phyloP scores from a whole-genome alignment of 2,113 vertebrate species.

The Megaptera novaeangliae region DNA sequence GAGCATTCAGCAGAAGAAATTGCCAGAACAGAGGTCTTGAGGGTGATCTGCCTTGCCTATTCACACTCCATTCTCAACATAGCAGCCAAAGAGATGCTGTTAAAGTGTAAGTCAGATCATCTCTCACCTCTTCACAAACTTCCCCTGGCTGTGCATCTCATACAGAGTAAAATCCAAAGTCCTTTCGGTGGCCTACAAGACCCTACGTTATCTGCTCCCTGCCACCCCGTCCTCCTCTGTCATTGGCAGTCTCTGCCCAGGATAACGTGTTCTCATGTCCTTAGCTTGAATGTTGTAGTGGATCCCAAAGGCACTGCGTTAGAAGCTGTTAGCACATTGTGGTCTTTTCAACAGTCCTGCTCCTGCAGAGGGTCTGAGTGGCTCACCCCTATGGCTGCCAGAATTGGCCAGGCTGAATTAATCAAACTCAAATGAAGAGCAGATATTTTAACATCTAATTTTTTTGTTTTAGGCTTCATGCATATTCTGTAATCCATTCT shows the following conservation, averaged over 20 bases:
- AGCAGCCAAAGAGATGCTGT: background rate
- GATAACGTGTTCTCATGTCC: background rate
- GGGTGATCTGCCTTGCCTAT: background rate
- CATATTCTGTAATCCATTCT: background rate
- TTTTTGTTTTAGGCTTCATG: background rate
- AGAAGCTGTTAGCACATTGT: too few relatives aligned
- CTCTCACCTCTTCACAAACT: background rate
- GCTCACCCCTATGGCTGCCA: background rate
- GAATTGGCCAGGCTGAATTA: background rate
- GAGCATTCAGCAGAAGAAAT: background rate
- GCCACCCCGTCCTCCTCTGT: too few relatives aligned
- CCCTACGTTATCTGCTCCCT: fast-evolving
- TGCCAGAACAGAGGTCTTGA: too few relatives aligned
- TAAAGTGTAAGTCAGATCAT: too few relatives aligned
- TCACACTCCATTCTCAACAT: background rate
- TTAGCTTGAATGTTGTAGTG: background rate
- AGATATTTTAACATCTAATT: background rate
- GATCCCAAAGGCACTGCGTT: background rate
- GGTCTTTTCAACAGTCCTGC: background rate
- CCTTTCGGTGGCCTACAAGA: background rate
- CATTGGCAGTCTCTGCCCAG: background rate
- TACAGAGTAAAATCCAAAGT: background rate
- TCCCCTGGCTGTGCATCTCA: background rate
- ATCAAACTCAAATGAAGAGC: background rate
- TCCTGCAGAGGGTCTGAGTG: background rate